These are phyloP conservation scores for Mormyrus hasselquistii DNA, from an alignment of 2,797 vertebrate genomes.

Conservation along the genomic window DNA sequence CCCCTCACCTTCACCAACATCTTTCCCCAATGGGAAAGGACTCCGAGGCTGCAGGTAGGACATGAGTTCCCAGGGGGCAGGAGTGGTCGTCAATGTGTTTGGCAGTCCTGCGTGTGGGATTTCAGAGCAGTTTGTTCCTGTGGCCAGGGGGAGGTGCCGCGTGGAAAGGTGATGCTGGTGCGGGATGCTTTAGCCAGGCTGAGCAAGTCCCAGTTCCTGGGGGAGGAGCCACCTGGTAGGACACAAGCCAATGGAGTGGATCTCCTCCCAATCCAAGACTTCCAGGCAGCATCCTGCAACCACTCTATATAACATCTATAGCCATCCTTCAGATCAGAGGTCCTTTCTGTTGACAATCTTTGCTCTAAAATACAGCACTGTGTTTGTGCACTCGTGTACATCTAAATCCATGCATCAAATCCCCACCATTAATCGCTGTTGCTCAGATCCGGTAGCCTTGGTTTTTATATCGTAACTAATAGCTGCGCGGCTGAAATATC, in stretches of 20 bases:
- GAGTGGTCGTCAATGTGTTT: not conserved
- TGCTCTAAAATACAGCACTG: not conserved
- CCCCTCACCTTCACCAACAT: constrained; percentile 74
- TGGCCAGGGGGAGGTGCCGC: constrained; percentile 40
- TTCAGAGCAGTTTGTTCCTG: not conserved
- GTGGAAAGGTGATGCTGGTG: constrained; percentile 65
- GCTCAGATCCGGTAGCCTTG: not conserved
- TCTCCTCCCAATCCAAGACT: constrained; percentile 63
- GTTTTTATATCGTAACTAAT: not conserved
- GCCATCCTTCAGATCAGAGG: not conserved
- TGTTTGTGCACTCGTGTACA: not conserved
- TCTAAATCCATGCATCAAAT: not conserved
- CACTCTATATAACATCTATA: not conserved
- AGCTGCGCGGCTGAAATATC: not conserved
- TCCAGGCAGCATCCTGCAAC: constrained; percentile 48
- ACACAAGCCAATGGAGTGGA: constrained; percentile 63
- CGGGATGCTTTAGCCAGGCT: constrained; percentile 66
- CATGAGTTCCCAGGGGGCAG: not conserved
- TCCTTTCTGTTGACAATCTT: not conserved
- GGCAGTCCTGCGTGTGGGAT: not conserved
- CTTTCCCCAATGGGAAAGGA: constrained; percentile 67
- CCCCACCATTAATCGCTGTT: not conserved
- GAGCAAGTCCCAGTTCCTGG: constrained; percentile 55
- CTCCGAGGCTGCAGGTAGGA: constrained; percentile 49
- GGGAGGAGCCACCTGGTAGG: constrained; percentile 57